Evolutionary conservation across 2,888 invertebrate genomes (phyloP).

Genomic region (Elysia crispata): DNA sequence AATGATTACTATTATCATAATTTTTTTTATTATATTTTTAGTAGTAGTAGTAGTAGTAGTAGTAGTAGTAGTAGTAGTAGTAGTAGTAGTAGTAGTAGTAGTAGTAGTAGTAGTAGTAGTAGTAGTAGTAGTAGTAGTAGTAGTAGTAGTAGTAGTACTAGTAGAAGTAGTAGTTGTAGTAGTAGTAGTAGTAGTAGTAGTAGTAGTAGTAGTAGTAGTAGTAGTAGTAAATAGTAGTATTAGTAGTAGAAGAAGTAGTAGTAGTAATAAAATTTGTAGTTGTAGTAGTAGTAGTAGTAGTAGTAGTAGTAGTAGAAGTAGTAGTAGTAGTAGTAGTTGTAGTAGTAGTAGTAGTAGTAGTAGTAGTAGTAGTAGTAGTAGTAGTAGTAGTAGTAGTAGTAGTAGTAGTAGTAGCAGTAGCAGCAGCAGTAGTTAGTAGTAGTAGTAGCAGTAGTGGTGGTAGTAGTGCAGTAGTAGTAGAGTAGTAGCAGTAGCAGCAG

Average conservation of each 20-base stretch:
- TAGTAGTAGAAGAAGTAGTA: conserved; percentile 29
- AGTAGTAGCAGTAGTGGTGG: conserved; percentile 38
- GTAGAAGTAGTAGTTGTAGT: not conserved
- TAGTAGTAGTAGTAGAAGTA: conserved; percentile 35
- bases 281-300: conserved; percentile 31
- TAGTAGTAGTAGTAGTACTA: conserved; percentile 4
- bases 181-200: conserved; percentile 22
- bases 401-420: conserved; percentile 1
- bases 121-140: conserved; percentile 20
- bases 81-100: no score
- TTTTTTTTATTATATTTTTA: no score
- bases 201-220: conserved; percentile 22
- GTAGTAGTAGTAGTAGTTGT: conserved; percentile 27
- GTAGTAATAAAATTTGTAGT: not conserved
- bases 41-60: no score
- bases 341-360: not conserved
- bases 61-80: no score
- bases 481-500: conserved; percentile 20
- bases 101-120: no score
- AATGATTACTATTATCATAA: no score
- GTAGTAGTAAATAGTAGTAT: not conserved
- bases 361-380: conserved; percentile 11
- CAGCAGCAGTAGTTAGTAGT: conserved; percentile 7
- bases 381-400: conserved; percentile 27
- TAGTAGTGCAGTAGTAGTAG: not conserved